Evolutionary conservation across 2,888 invertebrate species (phyloP).

Genomic region (Rotaria magnacalcarata): DNA sequence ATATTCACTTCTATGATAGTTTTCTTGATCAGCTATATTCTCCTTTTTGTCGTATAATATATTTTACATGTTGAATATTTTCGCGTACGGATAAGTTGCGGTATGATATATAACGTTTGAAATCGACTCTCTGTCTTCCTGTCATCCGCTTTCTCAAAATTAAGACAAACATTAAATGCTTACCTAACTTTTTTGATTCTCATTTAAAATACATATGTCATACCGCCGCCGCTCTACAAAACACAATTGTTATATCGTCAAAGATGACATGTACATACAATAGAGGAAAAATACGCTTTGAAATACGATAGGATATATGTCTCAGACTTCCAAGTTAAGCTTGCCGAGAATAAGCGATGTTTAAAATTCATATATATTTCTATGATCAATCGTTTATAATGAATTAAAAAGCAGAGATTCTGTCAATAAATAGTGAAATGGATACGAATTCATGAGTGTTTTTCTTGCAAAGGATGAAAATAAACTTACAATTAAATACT

Average conservation of each 20-base stretch:
- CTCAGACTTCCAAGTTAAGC: background rate
- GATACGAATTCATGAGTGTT: no score
- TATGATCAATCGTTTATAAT: no score
- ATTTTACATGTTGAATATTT: background rate
- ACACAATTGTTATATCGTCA: background rate
- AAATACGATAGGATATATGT: slow-evolving; percentile 9
- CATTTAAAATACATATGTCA: background rate
- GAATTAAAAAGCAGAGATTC: no score
- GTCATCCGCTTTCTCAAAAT: slow-evolving; percentile 5
- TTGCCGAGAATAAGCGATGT: background rate
- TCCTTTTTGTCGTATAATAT: background rate
- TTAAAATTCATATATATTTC: no score
- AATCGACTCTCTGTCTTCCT: slow-evolving; percentile 2
- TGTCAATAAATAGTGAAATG: no score
- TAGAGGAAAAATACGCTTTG: background rate
- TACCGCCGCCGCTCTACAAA: background rate
- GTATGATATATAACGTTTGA: background rate
- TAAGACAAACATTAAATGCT: background rate
- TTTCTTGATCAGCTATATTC: no score
- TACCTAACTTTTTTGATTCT: slow-evolving; percentile 22
- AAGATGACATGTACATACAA: slow-evolving; percentile 13
- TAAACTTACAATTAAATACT: no score
- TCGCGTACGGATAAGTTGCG: background rate
- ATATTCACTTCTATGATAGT: no score
- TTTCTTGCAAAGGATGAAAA: no score